phyloP scores from a whole-genome alignment of 2,797 vertebrate genomes.

The Rhynchonycteris naso region DNA sequence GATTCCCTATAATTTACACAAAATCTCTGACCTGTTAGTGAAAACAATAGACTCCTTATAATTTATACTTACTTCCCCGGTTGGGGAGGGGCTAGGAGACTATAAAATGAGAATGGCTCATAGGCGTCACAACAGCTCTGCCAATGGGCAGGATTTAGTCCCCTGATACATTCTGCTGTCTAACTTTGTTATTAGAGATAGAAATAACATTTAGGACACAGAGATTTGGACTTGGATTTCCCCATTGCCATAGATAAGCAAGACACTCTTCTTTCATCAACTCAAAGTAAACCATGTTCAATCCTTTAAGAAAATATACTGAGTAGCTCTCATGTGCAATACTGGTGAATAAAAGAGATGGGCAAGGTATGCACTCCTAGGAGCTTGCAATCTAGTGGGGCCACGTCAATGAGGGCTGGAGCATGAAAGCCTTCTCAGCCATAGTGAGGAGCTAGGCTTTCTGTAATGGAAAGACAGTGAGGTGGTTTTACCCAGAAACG shows the following conservation, averaged over 20 bases:
- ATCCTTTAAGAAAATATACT: not conserved
- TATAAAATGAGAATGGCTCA: not conserved
- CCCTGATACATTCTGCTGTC: not conserved
- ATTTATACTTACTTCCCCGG: not conserved
- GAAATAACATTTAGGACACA: not conserved
- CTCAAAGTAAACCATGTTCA: conserved; percentile 8
- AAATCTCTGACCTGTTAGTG: not conserved
- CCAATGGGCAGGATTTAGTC: not conserved
- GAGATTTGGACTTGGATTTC: not conserved
- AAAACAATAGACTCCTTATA: conserved; percentile 3
- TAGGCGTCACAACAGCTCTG: not conserved
- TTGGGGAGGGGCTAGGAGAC: not conserved
- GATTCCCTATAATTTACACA: not conserved
- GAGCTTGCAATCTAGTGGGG: conserved; percentile 2
- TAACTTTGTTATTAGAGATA: not conserved
- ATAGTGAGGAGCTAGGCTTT: not conserved
- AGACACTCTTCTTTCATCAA: not conserved
- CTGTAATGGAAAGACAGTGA: not conserved
- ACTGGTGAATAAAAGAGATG: not conserved
- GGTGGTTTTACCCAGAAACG: not conserved
- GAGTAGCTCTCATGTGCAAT: not conserved
- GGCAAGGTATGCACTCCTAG: not conserved
- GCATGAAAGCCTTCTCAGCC: not conserved
- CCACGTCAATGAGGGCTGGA: not conserved
- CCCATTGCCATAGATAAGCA: conserved; percentile 7